These are phyloP conservation scores for Sanderia malayensis DNA, from an alignment of 30 jellyfish, hydroid and myxozoan genomes.

Conservation along the genomic window DNA sequence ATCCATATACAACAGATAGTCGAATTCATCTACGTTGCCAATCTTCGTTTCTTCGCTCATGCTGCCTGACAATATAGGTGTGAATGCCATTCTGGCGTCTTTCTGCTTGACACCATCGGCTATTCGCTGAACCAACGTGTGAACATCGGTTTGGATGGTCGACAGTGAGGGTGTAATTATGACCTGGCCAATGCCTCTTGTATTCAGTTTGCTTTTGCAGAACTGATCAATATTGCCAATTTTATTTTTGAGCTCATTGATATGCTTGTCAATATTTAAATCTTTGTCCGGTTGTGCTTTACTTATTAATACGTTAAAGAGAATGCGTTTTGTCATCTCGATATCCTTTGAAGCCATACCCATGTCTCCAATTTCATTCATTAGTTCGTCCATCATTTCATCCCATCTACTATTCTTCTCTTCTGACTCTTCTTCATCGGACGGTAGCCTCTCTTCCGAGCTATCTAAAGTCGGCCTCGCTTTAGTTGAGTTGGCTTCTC, in stretches of 20 bases:
- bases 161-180: not conserved
- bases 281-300: not conserved
- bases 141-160: not conserved
- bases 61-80: conserved; percentile 18
- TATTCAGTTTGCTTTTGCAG: not conserved
- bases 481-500: not conserved
- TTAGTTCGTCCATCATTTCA: too few species aligned
- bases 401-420: not conserved
- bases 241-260: not conserved
- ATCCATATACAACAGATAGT: conserved; percentile 23
- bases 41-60: conserved; percentile 29
- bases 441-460: not conserved
- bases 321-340: too few species aligned
- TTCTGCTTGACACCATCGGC: conserved; percentile 2
- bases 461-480: too few species aligned
- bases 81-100: conserved; percentile 18
- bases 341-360: too few species aligned
- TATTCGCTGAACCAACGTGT: conserved; percentile 7
- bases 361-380: too few species aligned
- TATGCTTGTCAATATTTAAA: not conserved
- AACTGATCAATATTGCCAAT: conserved; percentile 5
- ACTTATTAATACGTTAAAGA: not conserved
- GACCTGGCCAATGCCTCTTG: conserved; percentile 3
- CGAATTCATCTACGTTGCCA: conserved; percentile 11
- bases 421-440: not conserved